Base-by-base conservation (phyloP, 2,113 vertebrate genomes). In the Nipponia nippon region DNA sequence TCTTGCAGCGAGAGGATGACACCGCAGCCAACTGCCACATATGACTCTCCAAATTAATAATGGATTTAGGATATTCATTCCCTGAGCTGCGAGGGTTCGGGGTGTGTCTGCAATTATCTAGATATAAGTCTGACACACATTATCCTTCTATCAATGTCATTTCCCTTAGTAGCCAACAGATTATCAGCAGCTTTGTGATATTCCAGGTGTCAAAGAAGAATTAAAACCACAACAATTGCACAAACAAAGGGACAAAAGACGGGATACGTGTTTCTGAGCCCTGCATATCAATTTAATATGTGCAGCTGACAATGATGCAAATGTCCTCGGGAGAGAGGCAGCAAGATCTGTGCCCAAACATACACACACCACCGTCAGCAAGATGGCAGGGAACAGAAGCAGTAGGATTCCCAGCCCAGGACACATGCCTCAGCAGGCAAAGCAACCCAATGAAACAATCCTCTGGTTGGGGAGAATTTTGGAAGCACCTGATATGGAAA, bases 201-300 rank as follows among this genome's bases (percentile, higher is more conserved):
- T 96, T 97, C 97, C 97, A 97, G 97, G 97, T 97, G 97, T 97
- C 97, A 96, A 96, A 96, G 93, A 97, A 97, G 97, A 97, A 97
- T 97, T 96, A 95, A 96, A 96, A 49, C 90, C 94, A 86, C 92
- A 96, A 97, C 96, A 97, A 98, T 92, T 78, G 87, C 93, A 46
- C 95, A 95, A 95, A 97, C 91, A 97, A 96, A 97, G 95, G 92
- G 95, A 97, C 96, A 95, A 97, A 96, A 97, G 96, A 89, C 9
- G 93, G 93, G 95, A 93, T 96, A 85, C 91, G 78, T 93, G 90
- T 95, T 97, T 96, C 95, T 87, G 88, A 96, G 95, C 96, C 92
- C 94, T 94, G 90, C 96, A 96, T 97, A 93, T 97, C 95, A 97
- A 96, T 97, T 97, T 94, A 96, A 96, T 96, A 95, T 95, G 93